These are phyloP conservation scores for Argentina silus DNA, from an alignment of 2,797 vertebrate species.

Conservation along the genomic window DNA sequence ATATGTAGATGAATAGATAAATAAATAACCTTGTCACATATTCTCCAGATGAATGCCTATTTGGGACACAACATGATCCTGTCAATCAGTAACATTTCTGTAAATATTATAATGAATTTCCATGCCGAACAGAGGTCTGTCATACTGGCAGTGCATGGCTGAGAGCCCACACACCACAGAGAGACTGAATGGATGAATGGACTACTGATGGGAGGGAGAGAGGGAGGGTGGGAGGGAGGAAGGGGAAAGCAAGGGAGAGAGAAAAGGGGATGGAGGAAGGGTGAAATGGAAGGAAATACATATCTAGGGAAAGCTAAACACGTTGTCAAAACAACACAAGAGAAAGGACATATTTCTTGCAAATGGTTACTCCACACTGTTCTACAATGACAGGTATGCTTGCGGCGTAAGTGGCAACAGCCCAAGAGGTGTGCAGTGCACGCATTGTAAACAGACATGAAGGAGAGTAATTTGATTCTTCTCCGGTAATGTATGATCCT, in stretches of 20 bases:
- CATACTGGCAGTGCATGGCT: slow-evolving; percentile 37
- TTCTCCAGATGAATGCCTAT: slow-evolving; percentile 35
- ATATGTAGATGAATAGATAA: slow-evolving; percentile 33
- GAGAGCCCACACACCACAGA: slow-evolving; percentile 42
- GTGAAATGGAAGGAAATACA: neutral
- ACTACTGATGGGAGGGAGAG: slow-evolving; percentile 22
- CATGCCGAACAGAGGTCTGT: slow-evolving; percentile 26
- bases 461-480: neutral
- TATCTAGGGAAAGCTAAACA: no score
- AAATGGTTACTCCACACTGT: no score
- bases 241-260: neutral
- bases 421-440: no score
- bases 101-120: slow-evolving; percentile 39
- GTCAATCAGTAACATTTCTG: slow-evolving; percentile 40
- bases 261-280: neutral
- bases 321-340: neutral
- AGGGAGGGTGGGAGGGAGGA: slow-evolving; percentile 22
- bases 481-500: neutral
- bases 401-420: no score
- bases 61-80: slow-evolving; percentile 32
- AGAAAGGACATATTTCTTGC: no score
- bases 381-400: no score
- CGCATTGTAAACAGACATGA: no score
- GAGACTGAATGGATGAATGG: slow-evolving; percentile 39
- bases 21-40: slow-evolving; percentile 41